Evolutionary conservation across 2,797 vertebrate species (phyloP), one percentile per base, ranked within the genome.

Genomic region (Oreonectes daqikongensis): DNA sequence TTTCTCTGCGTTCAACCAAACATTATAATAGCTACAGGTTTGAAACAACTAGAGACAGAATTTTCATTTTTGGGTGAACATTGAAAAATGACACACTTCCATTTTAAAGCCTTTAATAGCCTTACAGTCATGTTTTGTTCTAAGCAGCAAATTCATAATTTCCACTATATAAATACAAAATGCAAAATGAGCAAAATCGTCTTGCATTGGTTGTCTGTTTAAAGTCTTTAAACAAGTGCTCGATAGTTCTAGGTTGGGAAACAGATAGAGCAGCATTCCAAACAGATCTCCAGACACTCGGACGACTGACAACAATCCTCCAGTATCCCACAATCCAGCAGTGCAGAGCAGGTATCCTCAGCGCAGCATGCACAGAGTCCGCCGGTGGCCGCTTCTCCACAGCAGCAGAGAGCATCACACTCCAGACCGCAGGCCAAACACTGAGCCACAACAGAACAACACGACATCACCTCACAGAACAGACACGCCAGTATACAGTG

Each of bases 191-290:
- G 42, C 60, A 71, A 18, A 72, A 11, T 42, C 40, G 12, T 22
- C 44, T 68, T 61, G 44, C 30, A 24, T 46, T 60, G 10, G 5
- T 26, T 28, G 14, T 55, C 24, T 7, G 53, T 55, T 55, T 24
- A 63, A 59, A 61, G 71, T 72, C 20, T 14, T 26, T n/a, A n/a
- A n/a, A 38, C 35, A 42, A 72, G 60, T 20, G 5, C 60, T 74
- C 40, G 48, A 65, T 74, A 35, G 22, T 69, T 81, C 70, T 92
- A 95, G 0, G 90, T 71, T 1, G 93, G 92, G 86, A 94, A 94
- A 82, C 93, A 94, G 83, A 95, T 92, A 26, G 94, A 91, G 80
- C 94, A 94, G 78, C 94, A 95, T 72, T 95, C 94, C 77, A 93
- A 79, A 52, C 93, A 94, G 78, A 95, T 86, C 86, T 95, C 94